phyloP scores from a whole-genome alignment of 2,113 vertebrate genomes.

The Sceloporus undulatus region DNA sequence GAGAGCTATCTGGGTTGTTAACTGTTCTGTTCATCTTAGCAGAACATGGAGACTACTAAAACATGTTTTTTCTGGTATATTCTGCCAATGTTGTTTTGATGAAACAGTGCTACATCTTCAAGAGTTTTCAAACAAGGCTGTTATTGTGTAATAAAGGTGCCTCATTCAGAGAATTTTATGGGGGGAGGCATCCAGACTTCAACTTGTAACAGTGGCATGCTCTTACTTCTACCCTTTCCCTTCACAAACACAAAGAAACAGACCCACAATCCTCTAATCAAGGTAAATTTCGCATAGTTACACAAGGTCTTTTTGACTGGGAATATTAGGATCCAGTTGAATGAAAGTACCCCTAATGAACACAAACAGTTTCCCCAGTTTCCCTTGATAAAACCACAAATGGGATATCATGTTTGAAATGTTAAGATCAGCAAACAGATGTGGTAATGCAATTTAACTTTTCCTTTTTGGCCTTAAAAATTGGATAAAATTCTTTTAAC shows the following conservation, averaged over 20 bases:
- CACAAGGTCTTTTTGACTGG: background rate
- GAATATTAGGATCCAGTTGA: background rate
- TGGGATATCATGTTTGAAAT: constrained; percentile 29
- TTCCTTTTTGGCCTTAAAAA: background rate
- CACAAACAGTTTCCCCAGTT: background rate
- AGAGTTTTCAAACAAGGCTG: background rate
- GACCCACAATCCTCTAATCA: too few species aligned
- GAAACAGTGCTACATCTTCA: background rate
- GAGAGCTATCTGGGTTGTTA: constrained; percentile 23
- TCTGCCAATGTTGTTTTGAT: constrained; percentile 18
- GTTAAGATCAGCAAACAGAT: constrained; percentile 11
- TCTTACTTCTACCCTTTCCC: background rate
- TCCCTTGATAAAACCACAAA: constrained; percentile 1
- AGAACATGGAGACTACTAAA: constrained; percentile 20
- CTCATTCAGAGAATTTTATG: background rate
- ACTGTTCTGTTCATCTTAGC: constrained; percentile 19
- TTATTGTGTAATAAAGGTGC: background rate
- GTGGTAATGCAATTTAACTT: constrained; percentile 14
- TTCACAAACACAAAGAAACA: background rate
- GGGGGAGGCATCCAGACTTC: background rate
- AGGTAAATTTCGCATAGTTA: background rate
- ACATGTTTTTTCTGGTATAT: background rate
- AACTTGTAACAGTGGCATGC: background rate
- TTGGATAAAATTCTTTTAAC: constrained; percentile 16
- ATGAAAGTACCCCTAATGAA: constrained; percentile 31